These are phyloP conservation scores for Lethenteron reissneri DNA, from an alignment of 2,113 vertebrate genomes.

Conservation along the genomic window DNA sequence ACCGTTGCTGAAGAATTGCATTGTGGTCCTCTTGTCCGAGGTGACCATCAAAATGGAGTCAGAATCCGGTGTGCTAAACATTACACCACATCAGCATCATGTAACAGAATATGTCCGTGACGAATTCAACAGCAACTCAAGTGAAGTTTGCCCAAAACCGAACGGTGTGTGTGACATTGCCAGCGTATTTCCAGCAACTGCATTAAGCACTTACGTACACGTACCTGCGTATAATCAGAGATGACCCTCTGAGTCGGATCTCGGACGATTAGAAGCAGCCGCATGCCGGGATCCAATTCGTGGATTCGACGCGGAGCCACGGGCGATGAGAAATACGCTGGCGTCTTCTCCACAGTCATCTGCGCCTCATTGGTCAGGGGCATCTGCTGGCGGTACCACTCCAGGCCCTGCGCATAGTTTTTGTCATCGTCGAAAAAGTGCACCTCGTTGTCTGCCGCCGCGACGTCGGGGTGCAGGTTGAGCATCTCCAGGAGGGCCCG, in stretches of 20 bases:
- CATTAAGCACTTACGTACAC: too few relatives aligned
- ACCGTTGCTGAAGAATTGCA: too few relatives aligned
- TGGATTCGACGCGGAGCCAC: slow-evolving; percentile 71
- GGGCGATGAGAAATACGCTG: slow-evolving; percentile 32
- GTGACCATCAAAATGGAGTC: too few relatives aligned
- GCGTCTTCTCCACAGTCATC: slow-evolving; percentile 42
- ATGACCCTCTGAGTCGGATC: slow-evolving; percentile 38
- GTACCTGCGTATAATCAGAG: slow-evolving; percentile 39
- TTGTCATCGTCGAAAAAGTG: slow-evolving; percentile 45
- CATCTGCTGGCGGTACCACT: slow-evolving; percentile 42
- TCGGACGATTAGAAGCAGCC: slow-evolving; percentile 38
- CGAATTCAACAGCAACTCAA: too few relatives aligned
- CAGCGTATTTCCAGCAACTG: too few relatives aligned
- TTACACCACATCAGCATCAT: too few relatives aligned
- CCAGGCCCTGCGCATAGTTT: slow-evolving; percentile 28
- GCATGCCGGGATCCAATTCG: slow-evolving; percentile 90
- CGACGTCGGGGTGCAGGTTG: slow-evolving; percentile 36
- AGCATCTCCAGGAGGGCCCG: slow-evolving; percentile 44
- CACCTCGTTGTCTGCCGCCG: slow-evolving; percentile 34
- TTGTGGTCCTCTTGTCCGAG: too few relatives aligned
- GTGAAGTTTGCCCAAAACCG: too few relatives aligned
- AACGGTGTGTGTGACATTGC: too few relatives aligned
- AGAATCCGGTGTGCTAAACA: too few relatives aligned
- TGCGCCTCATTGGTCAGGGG: slow-evolving; percentile 24
- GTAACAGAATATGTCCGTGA: too few relatives aligned